Conservation (phyloP, 2,113 vertebrate species). For the Dicerorhinus sumatrensis region DNA sequence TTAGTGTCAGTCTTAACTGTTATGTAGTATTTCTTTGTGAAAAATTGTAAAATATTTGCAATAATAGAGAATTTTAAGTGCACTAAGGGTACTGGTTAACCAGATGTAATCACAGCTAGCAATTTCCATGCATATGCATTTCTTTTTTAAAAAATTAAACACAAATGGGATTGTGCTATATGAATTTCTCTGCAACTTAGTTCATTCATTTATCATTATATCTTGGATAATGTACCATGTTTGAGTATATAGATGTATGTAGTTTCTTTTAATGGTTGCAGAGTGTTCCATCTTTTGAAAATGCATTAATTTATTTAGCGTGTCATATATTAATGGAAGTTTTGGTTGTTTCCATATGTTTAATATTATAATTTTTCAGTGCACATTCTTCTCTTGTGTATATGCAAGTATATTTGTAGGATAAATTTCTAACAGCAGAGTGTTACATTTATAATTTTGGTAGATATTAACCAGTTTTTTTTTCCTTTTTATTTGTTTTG, state of each 20-base stretch:
- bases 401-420: not conserved
- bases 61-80: conserved; percentile 40
- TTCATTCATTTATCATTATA: not conserved
- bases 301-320: not conserved
- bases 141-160: not conserved
- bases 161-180: not conserved
- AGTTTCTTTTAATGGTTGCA: not conserved
- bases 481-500: not conserved
- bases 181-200: conserved; percentile 8
- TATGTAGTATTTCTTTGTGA: conserved; percentile 11
- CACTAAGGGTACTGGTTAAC: not conserved
- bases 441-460: conserved; percentile 19
- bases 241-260: not conserved
- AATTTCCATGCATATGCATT: not conserved
- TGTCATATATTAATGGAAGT: not conserved
- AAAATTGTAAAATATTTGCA: conserved; percentile 43
- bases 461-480: not conserved
- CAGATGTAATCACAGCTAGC: not conserved
- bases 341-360: conserved; percentile 20
- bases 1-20: conserved; percentile 8
- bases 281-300: conserved; percentile 28
- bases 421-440: not conserved
- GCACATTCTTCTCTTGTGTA: not conserved
- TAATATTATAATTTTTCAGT: conserved; percentile 9
- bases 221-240: not conserved